These are phyloP conservation scores for Melanchra persicariae DNA, from an alignment of 2,888 invertebrate species.

Conservation along the genomic window DNA sequence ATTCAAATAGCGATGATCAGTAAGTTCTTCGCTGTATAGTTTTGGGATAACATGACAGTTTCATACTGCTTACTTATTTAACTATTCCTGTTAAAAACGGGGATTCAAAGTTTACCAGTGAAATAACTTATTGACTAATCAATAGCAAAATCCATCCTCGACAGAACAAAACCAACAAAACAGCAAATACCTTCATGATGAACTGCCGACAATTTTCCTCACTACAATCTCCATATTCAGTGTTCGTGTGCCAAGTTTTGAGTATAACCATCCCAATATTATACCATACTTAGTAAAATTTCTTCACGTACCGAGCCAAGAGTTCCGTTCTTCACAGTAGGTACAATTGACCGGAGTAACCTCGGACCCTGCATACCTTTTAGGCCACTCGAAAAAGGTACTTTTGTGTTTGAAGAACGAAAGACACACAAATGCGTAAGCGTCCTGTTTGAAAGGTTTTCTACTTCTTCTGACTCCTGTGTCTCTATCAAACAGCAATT, in stretches of 20 bases:
- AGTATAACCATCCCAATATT: slow-evolving; percentile 26
- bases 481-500: neutral
- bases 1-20: neutral
- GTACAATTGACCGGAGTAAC: slow-evolving; percentile 37
- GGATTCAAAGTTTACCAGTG: no score
- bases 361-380: slow-evolving; percentile 37
- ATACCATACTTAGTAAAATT: slow-evolving; percentile 34
- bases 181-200: neutral
- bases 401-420: slow-evolving; percentile 41
- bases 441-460: neutral
- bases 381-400: slow-evolving; percentile 40
- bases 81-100: neutral
- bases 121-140: no score
- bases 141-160: neutral
- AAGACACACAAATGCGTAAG: neutral
- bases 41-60: no score
- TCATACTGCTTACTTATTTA: neutral
- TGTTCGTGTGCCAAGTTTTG: slow-evolving; percentile 46
- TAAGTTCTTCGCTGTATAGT: neutral
- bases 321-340: slow-evolving; percentile 43
- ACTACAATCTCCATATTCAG: neutral
- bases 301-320: slow-evolving; percentile 45
- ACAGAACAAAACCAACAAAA: neutral
- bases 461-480: neutral
- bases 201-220: neutral